Percentiles rank a stretch among this genome's conserved stretches.
Evolutionary conservation across 2,797 vertebrate genomes (phyloP).

Genomic region (Pseudochirops corinnae): DNA sequence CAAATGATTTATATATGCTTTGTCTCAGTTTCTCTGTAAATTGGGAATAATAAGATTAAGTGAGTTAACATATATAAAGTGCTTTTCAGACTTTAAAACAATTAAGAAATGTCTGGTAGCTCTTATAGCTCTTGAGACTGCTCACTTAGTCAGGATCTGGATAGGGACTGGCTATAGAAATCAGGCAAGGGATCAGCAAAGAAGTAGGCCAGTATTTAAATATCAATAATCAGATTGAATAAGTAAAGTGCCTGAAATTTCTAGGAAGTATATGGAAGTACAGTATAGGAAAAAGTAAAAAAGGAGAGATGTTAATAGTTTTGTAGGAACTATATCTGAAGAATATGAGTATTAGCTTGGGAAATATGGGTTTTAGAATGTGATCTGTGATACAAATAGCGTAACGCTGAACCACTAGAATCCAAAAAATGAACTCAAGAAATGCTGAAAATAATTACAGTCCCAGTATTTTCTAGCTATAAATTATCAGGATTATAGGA

Average conservation of each 20-base stretch:
- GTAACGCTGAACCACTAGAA: no score
- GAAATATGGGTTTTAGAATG: neutral
- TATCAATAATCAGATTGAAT: slow-evolving; percentile 7
- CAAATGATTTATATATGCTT: neutral
- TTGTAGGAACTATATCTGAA: neutral
- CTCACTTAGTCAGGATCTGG: neutral
- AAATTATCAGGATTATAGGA: neutral
- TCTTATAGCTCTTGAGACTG: neutral
- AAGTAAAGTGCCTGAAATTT: neutral
- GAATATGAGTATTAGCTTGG: neutral
- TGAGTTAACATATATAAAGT: neutral
- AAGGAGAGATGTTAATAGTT: neutral
- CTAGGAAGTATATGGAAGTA: neutral
- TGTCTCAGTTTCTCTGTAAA: neutral
- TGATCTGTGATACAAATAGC: neutral
- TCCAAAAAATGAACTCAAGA: neutral
- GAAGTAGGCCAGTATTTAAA: slow-evolving; percentile 7
- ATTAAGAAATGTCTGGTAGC: neutral
- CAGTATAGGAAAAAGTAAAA: neutral
- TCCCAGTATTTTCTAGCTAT: no score
- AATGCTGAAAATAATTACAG: neutral
- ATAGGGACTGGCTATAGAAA: slow-evolving; percentile 7
- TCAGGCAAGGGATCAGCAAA: neutral
- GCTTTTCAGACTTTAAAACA: neutral
- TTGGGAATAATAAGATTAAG: neutral